Conservation (phyloP, 2,888 invertebrate genomes). For the Lithophane socia region DNA sequence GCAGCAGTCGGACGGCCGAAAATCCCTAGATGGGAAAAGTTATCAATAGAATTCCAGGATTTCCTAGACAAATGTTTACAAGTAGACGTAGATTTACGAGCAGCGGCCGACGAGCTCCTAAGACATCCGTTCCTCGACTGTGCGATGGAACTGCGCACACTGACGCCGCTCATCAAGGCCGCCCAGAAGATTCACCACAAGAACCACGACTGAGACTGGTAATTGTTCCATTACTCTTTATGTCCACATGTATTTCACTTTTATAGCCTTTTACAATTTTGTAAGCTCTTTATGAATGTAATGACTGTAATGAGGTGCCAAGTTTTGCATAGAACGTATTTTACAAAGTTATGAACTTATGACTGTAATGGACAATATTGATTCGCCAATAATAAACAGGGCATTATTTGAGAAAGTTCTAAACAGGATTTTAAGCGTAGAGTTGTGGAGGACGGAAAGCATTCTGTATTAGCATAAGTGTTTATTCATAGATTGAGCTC, state of each 20-base stretch:
- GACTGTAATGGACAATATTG: conserved; percentile 57
- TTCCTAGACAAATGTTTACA: conserved; percentile 97
- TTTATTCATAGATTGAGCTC: conserved; percentile 58
- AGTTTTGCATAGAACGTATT: conserved; percentile 68
- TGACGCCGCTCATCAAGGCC: conserved; percentile 97
- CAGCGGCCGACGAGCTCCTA: conserved; percentile 94
- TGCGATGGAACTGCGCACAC: conserved; percentile 94
- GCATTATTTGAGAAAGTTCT: conserved; percentile 54
- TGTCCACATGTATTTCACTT: conserved; percentile 72
- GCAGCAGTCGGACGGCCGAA: conserved; percentile 98
- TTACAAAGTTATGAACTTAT: conserved; percentile 59
- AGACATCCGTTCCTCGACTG: conserved; percentile 94
- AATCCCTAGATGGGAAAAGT: conserved; percentile 95
- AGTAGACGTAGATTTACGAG: conserved; percentile 95
- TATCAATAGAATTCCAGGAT: conserved; percentile 94
- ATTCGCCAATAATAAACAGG: conserved; percentile 52
- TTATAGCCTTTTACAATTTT: conserved; percentile 81
- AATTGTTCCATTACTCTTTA: conserved; percentile 75
- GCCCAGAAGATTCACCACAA: conserved; percentile 96
- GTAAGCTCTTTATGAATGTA: conserved; percentile 71
- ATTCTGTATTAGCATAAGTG: conserved; percentile 60
- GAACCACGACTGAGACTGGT: conserved; percentile 83
- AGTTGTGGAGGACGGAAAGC: conserved; percentile 36
- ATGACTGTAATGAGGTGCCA: conserved; percentile 76
- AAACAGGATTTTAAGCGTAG: conserved; percentile 44